These are phyloP conservation scores for Linepithema humile DNA, from an alignment of 1,140 invertebrate species.

Conservation along the genomic window DNA sequence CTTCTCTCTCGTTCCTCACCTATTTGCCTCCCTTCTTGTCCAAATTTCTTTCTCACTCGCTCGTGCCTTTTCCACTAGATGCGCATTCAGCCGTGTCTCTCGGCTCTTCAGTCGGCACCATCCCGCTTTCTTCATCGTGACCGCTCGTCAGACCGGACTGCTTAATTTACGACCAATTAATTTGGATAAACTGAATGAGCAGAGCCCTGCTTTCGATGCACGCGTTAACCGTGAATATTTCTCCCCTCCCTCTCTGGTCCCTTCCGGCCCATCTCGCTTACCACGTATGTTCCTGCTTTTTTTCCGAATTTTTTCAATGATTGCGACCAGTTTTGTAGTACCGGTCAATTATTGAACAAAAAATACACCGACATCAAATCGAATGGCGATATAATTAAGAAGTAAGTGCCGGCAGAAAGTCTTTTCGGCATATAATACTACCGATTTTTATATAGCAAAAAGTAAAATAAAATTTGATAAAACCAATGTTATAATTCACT, in stretches of 20 bases:
- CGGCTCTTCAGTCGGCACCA: slow-evolving; percentile 16
- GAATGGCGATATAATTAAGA: too few species aligned
- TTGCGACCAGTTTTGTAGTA: background rate
- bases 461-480: background rate
- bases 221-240: slow-evolving; percentile 81
- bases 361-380: background rate
- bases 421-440: too few species aligned
- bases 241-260: slow-evolving; percentile 44
- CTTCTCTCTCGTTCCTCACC: slow-evolving; percentile 20
- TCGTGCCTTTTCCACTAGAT: background rate
- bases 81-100: background rate
- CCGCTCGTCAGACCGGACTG: slow-evolving; percentile 71
- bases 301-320: background rate
- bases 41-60: slow-evolving; percentile 21
- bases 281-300: background rate
- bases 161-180: slow-evolving; percentile 85
- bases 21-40: slow-evolving; percentile 28
- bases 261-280: slow-evolving; percentile 45
- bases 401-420: too few species aligned
- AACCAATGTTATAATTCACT: background rate
- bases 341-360: background rate
- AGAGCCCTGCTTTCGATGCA: slow-evolving; percentile 81
- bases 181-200: slow-evolving; percentile 84
- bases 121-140: slow-evolving; percentile 53
- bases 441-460: background rate